These are phyloP conservation scores for Chloroceryle inda DNA, from an alignment of 2,797 vertebrate genomes.

Conservation along the genomic window DNA sequence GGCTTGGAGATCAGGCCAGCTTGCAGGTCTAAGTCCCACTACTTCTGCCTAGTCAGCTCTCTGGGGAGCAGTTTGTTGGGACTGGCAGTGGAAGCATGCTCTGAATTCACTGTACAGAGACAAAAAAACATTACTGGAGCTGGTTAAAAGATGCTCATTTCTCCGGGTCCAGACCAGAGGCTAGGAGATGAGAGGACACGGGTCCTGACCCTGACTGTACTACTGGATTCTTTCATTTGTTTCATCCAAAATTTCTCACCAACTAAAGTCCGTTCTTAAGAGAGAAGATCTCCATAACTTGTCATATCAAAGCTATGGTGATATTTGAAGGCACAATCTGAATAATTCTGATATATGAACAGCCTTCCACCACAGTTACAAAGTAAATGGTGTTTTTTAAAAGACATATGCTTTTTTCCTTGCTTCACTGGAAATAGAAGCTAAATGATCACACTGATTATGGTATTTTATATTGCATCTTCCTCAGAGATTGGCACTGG, in stretches of 20 bases:
- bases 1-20: background rate
- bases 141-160: background rate
- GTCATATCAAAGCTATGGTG: background rate
- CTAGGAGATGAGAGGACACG: background rate
- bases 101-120: background rate
- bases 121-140: background rate
- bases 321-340: background rate
- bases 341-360: background rate
- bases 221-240: background rate
- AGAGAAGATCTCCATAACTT: background rate
- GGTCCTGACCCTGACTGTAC: accelerated
- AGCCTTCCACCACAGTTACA: background rate
- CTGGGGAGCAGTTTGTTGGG: background rate
- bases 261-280: background rate
- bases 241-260: background rate
- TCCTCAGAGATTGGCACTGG: background rate
- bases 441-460: background rate
- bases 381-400: background rate
- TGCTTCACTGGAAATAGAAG: background rate
- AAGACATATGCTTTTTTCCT: background rate
- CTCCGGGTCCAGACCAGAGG: background rate
- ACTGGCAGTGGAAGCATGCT: background rate
- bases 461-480: background rate
- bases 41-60: background rate
- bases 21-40: background rate